Conservation (phyloP, 1,140 invertebrate species). For the Achatina immaculata region DNA sequence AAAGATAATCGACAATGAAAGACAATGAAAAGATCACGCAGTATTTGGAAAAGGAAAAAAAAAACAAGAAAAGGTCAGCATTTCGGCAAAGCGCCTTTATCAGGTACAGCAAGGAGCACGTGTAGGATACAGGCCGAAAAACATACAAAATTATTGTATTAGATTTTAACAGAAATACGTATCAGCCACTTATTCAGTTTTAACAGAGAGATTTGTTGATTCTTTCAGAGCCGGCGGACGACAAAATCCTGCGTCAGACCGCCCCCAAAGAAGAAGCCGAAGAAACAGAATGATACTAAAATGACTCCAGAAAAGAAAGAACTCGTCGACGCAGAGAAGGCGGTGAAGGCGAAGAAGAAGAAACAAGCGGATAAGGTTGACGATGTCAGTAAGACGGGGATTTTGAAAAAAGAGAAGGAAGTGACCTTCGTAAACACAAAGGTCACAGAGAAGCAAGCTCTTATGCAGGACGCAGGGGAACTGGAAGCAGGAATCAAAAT, state of each 20-base stretch:
- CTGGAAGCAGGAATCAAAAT: constrained; percentile 56
- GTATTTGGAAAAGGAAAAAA: too few species aligned
- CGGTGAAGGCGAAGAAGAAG: constrained; percentile 12
- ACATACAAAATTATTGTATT: too few species aligned
- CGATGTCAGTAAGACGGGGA: constrained; percentile 35
- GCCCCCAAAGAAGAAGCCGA: constrained; percentile 38
- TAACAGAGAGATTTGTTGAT: neutral
- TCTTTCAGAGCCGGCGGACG: constrained; percentile 35
- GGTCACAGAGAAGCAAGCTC: constrained; percentile 57
- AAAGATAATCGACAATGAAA: too few species aligned
- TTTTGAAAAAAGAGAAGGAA: constrained; percentile 35
- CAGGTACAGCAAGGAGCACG: too few species aligned
- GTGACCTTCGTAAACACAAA: constrained; percentile 54
- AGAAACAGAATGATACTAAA: constrained; percentile 32
- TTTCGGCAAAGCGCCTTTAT: too few species aligned
- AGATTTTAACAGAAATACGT: too few species aligned
- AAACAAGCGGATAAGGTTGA: constrained; percentile 21
- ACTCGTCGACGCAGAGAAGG: neutral
- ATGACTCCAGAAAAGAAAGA: constrained; percentile 37
- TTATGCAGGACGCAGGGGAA: constrained; percentile 51
- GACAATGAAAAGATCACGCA: too few species aligned
- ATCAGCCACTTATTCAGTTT: too few species aligned
- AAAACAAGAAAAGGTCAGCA: too few species aligned
- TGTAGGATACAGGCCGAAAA: too few species aligned
- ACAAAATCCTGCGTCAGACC: constrained; percentile 40